Evolutionary conservation across 2,888 invertebrate genomes (phyloP).

Genomic region (Monoplex corrugatus): DNA sequence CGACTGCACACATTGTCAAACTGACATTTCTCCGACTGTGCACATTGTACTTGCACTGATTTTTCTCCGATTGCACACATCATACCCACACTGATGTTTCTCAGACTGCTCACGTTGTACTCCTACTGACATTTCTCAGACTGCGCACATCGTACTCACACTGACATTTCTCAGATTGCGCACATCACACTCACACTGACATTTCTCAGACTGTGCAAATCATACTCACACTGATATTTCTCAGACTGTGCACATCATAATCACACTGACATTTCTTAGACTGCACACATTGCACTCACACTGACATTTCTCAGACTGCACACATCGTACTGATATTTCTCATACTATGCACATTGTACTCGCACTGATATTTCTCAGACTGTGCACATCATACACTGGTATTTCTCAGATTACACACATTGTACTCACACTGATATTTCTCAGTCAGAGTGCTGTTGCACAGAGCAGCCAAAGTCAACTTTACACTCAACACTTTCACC

Average conservation of each 20-base stretch:
- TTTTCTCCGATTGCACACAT: slow-evolving; percentile 86
- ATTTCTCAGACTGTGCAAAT: slow-evolving; percentile 86
- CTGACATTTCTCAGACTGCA: no score
- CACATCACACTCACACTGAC: slow-evolving; percentile 82
- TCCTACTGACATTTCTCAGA: no score
- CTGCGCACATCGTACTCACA: slow-evolving; percentile 78
- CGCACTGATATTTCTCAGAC: no score
- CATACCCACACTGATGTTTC: no score
- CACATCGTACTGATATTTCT: slow-evolving; percentile 71
- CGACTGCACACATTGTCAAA: no score
- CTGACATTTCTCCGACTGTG: no score
- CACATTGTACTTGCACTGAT: slow-evolving; percentile 82
- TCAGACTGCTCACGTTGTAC: no score
- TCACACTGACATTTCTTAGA: slow-evolving; percentile 85
- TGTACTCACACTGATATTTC: slow-evolving; percentile 84
- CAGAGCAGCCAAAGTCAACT: slow-evolving; percentile 87
- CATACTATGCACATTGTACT: no score
- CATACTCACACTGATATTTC: no score
- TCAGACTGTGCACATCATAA: slow-evolving; percentile 43
- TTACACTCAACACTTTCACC: slow-evolving; percentile 82
- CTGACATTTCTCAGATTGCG: slow-evolving; percentile 84
- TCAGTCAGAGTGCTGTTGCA: slow-evolving; percentile 87
- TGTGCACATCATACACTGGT: not conserved
- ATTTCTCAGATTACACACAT: not conserved
- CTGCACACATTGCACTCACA: no score